Evolutionary conservation across 2,797 vertebrate species (phyloP).

Genomic region (Dryobates pubescens): DNA sequence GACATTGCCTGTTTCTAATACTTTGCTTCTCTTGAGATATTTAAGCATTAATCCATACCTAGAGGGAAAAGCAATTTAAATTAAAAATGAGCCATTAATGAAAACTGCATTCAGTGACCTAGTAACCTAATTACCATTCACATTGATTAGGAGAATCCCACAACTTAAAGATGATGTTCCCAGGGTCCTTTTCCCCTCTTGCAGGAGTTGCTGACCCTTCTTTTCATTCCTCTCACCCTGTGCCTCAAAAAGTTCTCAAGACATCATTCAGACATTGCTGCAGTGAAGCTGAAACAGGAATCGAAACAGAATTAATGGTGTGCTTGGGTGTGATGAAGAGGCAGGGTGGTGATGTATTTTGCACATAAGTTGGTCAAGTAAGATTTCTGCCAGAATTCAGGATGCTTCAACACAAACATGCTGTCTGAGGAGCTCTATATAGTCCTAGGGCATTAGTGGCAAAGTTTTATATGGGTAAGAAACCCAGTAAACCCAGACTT

Average conservation of each 20-base stretch:
- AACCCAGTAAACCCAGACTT: background rate
- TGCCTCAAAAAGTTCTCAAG: background rate
- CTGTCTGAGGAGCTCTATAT: background rate
- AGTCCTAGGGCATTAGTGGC: background rate
- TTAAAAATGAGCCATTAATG: conserved; percentile 62
- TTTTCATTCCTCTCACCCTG: background rate
- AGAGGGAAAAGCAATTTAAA: conserved; percentile 58
- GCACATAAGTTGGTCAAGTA: background rate
- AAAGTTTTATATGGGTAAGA: background rate
- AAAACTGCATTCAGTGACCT: conserved; percentile 52
- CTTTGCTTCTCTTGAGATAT: conserved; percentile 37
- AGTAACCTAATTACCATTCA: conserved; percentile 62
- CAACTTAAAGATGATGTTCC: background rate
- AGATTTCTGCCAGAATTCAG: background rate
- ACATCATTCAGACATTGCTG: background rate
- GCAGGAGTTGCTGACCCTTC: background rate
- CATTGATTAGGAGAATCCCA: background rate
- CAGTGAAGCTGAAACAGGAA: background rate
- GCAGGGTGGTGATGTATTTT: background rate
- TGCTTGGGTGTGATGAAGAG: background rate
- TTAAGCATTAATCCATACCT: conserved; percentile 53
- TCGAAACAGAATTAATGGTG: background rate
- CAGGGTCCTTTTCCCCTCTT: background rate
- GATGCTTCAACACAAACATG: background rate
- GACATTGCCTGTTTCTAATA: conserved; percentile 23